Evolutionary conservation across 2,113 vertebrate genomes (phyloP).

Genomic region (Speoplatyrhinus poulsoni): DNA sequence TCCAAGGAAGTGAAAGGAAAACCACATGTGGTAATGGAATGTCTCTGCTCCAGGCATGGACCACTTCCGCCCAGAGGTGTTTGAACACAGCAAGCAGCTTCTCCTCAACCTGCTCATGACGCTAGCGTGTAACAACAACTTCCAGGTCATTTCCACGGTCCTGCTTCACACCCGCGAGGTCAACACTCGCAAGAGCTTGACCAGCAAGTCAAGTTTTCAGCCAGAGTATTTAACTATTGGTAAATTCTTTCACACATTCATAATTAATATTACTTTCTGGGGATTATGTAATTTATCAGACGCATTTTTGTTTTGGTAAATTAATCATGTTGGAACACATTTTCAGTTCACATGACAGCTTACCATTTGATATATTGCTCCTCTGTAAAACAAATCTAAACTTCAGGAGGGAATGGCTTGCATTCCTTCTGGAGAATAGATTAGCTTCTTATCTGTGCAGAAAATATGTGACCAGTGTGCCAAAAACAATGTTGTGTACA

Average conservation of each 20-base stretch:
- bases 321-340: not conserved
- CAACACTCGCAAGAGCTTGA: constrained; percentile 87
- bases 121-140: constrained; percentile 89
- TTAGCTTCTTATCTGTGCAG: constrained; percentile 62
- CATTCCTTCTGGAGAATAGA: constrained; percentile 54
- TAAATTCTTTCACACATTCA: constrained; percentile 49
- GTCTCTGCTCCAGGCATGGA: constrained; percentile 83
- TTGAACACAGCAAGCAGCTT: constrained; percentile 94
- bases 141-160: constrained; percentile 88
- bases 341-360: constrained; percentile 13
- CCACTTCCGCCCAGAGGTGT: constrained; percentile 95
- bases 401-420: constrained; percentile 37
- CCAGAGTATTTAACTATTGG: constrained; percentile 87
- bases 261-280: not conserved
- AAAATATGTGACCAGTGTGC: constrained; percentile 53
- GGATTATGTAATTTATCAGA: not conserved
- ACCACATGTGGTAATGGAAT: not conserved
- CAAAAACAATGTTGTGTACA: constrained; percentile 65
- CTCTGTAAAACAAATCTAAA: constrained; percentile 22
- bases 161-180: constrained; percentile 90
- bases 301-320: not conserved
- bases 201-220: constrained; percentile 83
- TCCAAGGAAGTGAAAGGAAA: too few relatives aligned
- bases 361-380: constrained; percentile 30
- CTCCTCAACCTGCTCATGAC: constrained; percentile 92